phyloP scores from a whole-genome alignment of 2,797 vertebrate species.

The Schizopygopsis pylzovi region DNA sequence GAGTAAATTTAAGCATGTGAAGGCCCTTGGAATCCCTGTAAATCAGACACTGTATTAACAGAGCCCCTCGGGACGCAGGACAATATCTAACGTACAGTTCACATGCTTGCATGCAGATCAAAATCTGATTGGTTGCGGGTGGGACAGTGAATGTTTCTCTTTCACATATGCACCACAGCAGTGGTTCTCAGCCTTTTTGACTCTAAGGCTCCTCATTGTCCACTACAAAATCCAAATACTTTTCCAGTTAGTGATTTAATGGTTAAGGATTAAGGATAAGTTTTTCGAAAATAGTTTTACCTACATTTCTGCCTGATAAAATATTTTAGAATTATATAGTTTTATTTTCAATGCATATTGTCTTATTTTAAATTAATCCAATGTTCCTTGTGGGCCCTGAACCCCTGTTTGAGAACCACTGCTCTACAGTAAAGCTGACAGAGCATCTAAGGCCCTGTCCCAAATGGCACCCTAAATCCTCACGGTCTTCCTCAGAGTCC shows the following conservation, averaged over 20 bases:
- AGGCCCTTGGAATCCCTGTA: too few species aligned
- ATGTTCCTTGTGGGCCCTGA: neutral
- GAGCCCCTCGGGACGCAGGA: too few species aligned
- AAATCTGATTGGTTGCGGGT: conserved; percentile 11
- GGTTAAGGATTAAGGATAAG: neutral
- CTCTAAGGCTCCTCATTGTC: neutral
- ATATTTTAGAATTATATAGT: neutral
- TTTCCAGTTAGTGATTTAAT: neutral
- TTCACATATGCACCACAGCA: neutral
- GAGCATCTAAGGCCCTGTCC: neutral
- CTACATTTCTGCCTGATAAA: neutral
- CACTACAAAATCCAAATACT: neutral
- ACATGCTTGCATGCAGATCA: neutral
- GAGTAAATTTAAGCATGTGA: too few species aligned
- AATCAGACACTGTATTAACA: too few species aligned
- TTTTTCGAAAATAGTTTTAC: neutral
- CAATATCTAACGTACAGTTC: conserved; percentile 2
- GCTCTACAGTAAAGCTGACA: neutral
- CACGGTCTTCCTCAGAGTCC: too few species aligned
- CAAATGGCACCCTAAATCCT: too few species aligned
- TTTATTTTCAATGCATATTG: neutral
- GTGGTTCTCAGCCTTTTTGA: neutral
- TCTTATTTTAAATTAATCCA: neutral
- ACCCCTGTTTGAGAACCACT: neutral
- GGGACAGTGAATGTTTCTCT: neutral